phyloP scores from a whole-genome alignment of 2,888 invertebrate species.

The Hermaeophaga mercurialis region DNA sequence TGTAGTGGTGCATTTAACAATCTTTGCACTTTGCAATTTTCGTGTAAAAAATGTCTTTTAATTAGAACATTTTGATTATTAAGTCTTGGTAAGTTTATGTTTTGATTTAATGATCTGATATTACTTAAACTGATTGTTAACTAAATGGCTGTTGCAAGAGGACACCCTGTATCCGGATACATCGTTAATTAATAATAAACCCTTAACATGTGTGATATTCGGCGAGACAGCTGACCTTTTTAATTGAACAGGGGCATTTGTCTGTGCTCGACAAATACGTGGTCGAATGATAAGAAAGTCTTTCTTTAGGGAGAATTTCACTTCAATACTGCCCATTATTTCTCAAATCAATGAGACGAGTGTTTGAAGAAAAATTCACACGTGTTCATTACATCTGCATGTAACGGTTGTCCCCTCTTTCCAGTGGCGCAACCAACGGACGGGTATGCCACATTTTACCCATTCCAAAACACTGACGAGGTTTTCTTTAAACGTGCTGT shows the following conservation, averaged over 20 bases:
- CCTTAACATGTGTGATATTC: constrained; percentile 40
- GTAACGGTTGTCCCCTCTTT: constrained; percentile 16
- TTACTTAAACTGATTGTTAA: no score
- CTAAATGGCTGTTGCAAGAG: no score
- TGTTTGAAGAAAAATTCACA: constrained; percentile 32
- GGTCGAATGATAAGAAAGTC: constrained; percentile 33
- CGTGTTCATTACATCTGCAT: constrained; percentile 32
- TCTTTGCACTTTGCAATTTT: no score
- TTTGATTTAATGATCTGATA: no score
- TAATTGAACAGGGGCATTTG: constrained; percentile 28
- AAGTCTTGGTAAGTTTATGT: no score
- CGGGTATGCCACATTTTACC: no score
- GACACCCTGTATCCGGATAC: neutral
- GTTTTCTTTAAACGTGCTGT: no score
- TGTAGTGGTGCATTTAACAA: no score
- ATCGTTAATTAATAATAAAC: constrained; percentile 46
- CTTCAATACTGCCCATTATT: constrained; percentile 35
- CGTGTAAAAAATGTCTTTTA: no score
- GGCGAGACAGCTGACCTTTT: constrained; percentile 43
- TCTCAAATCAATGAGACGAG: constrained; percentile 34
- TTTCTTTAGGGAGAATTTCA: constrained; percentile 31
- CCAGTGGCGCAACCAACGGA: neutral
- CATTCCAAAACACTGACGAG: no score
- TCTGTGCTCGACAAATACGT: constrained; percentile 20
- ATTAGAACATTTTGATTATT: no score